Evolutionary conservation across 2,797 vertebrate species (phyloP).

Genomic region (Periparus ater): DNA sequence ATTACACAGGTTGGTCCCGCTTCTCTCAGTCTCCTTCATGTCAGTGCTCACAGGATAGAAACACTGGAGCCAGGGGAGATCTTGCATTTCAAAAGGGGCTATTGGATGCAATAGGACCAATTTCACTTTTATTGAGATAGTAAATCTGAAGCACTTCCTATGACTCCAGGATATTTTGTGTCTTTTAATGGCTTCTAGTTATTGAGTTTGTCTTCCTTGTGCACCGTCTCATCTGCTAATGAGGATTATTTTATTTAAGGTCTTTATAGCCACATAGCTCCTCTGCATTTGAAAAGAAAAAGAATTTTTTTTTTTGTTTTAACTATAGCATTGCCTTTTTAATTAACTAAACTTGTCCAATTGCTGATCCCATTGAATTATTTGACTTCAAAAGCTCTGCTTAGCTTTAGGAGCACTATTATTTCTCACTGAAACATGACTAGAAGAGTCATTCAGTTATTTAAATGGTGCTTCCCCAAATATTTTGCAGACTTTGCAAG

Average conservation of each 20-base stretch:
- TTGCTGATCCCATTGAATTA: not conserved
- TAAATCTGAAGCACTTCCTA: not conserved
- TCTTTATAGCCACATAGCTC: not conserved
- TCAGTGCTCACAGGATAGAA: not conserved
- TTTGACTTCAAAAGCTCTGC: not conserved
- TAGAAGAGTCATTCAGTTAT: conserved; percentile 27
- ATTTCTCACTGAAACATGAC: not conserved
- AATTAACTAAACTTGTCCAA: not conserved
- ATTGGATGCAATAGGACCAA: not conserved
- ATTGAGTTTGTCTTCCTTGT: not conserved
- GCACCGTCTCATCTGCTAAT: not conserved
- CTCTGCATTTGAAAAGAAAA: not conserved
- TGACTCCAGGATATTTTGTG: not conserved
- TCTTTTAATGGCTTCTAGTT: not conserved
- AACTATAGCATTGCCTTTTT: not conserved
- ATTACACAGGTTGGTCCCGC: not conserved
- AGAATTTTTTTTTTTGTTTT: not conserved
- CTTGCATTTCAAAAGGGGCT: not conserved
- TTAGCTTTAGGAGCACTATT: not conserved
- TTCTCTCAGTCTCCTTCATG: not conserved
- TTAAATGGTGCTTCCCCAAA: conserved; percentile 45
- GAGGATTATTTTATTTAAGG: not conserved
- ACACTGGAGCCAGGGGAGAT: not conserved
- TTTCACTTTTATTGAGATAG: not conserved
- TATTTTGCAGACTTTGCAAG: not conserved